These are phyloP conservation scores for Indicator indicator DNA, from an alignment of 2,113 vertebrate genomes.

Conservation along the genomic window DNA sequence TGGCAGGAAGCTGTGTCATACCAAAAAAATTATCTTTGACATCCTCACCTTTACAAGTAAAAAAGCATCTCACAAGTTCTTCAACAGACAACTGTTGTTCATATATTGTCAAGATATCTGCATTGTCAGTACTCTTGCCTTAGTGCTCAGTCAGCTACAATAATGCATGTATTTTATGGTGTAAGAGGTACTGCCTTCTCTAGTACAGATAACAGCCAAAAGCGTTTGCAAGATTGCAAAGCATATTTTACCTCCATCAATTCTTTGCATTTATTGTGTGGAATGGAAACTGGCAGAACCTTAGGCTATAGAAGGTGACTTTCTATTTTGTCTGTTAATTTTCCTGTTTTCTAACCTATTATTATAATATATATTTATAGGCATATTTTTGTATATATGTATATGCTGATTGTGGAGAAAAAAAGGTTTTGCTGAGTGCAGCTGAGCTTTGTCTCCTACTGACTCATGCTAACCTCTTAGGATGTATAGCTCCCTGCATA, in stretches of 20 bases:
- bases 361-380: background rate
- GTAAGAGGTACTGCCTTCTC: background rate
- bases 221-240: background rate
- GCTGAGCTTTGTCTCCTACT: background rate
- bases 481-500: background rate
- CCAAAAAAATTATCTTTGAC: background rate
- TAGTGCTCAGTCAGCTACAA: background rate
- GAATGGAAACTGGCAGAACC: background rate
- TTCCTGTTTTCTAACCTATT: background rate
- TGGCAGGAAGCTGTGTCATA: background rate
- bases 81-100: background rate
- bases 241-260: background rate
- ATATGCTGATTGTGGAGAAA: background rate
- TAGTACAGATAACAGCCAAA: background rate
- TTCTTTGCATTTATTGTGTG: background rate
- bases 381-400: background rate
- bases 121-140: accelerated
- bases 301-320: background rate
- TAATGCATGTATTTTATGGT: background rate
- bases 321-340: background rate
- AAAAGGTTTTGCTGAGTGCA: background rate
- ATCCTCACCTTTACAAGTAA: background rate
- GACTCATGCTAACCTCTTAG: background rate
- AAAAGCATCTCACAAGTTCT: background rate
- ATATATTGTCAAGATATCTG: background rate